Evolutionary conservation across 2,797 vertebrate genomes (phyloP).

Genomic region (Arctocebus calabarensis): DNA sequence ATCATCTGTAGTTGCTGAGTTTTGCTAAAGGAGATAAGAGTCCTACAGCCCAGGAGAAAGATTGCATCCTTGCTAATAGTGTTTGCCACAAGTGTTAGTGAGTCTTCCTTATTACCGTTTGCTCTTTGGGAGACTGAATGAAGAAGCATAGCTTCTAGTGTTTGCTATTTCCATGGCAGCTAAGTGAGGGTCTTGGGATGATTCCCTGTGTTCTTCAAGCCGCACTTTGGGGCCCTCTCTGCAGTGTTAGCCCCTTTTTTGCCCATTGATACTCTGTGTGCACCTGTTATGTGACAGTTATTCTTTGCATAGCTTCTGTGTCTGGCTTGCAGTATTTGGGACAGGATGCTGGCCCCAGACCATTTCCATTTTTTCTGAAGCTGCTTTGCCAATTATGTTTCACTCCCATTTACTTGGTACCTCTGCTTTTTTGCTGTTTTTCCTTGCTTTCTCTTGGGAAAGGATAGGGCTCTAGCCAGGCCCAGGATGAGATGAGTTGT

Average conservation of each 20-base stretch:
- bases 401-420: not conserved
- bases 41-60: slow-evolving; percentile 13
- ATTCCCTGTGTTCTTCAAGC: slow-evolving; percentile 67
- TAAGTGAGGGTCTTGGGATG: slow-evolving; percentile 71
- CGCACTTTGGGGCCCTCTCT: slow-evolving; percentile 63
- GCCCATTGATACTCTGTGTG: slow-evolving; percentile 52
- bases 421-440: slow-evolving; percentile 18
- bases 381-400: slow-evolving; percentile 58
- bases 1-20: slow-evolving; percentile 22
- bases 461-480: slow-evolving; percentile 23
- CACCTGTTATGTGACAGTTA: slow-evolving; percentile 61
- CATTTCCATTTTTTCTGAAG: slow-evolving; percentile 66
- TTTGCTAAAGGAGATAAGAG: slow-evolving; percentile 58
- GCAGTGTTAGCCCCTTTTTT: slow-evolving; percentile 53
- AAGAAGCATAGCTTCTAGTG: slow-evolving; percentile 80
- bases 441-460: slow-evolving; percentile 52
- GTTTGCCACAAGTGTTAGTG: slow-evolving; percentile 75
- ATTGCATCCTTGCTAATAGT: slow-evolving; percentile 68
- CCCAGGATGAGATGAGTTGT: not conserved
- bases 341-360: slow-evolving; percentile 69
- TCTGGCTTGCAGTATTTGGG: slow-evolving; percentile 70
- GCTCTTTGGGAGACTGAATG: slow-evolving; percentile 61
- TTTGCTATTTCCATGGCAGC: slow-evolving; percentile 80
- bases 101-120: slow-evolving; percentile 64
- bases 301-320: slow-evolving; percentile 56